These are phyloP conservation scores for Cheilosia soror DNA, from an alignment of 2,888 invertebrate genomes.

Conservation along the genomic window DNA sequence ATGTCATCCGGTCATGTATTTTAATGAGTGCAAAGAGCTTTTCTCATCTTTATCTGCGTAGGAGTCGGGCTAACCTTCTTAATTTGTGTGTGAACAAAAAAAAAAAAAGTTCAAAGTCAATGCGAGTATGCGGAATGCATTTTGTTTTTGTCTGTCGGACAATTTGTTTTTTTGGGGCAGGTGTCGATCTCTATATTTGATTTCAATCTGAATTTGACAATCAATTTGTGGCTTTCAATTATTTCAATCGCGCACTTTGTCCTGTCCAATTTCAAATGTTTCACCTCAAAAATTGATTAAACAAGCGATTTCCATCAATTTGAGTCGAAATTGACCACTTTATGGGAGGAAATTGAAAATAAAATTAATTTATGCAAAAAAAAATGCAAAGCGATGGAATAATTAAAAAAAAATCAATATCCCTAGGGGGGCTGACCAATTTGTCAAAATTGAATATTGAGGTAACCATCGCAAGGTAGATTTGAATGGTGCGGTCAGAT, in stretches of 20 bases:
- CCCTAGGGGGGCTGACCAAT: background rate
- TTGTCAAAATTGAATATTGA: background rate
- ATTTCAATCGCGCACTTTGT: slow-evolving; percentile 4
- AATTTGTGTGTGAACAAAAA: slow-evolving; percentile 6
- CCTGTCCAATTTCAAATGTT: slow-evolving; percentile 1
- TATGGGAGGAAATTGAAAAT: slow-evolving; percentile 22
- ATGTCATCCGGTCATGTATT: slow-evolving; percentile 50
- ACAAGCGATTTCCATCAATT: slow-evolving; percentile 5
- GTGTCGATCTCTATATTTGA: background rate
- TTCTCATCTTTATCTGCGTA: slow-evolving; percentile 10
- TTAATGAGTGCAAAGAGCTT: slow-evolving; percentile 26
- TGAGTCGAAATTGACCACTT: slow-evolving; percentile 2
- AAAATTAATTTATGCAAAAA: slow-evolving; percentile 13
- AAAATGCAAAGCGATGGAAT: background rate
- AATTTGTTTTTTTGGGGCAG: slow-evolving; percentile 7
- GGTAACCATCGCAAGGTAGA: no score
- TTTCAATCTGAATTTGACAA: background rate
- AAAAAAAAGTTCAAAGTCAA: slow-evolving; percentile 59
- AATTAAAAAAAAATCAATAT: background rate
- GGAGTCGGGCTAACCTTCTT: slow-evolving; percentile 50
- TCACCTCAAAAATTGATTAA: slow-evolving; percentile 27
- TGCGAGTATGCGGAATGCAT: slow-evolving; percentile 8
- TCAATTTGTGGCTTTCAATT: slow-evolving; percentile 22
- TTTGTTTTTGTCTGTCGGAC: background rate
- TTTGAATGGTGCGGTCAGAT: no score